Percentiles rank a stretch among this genome's conserved stretches.
phyloP scores from a whole-genome alignment of 2,113 vertebrate species.

The Boulengeromyrus knoepffleri region DNA sequence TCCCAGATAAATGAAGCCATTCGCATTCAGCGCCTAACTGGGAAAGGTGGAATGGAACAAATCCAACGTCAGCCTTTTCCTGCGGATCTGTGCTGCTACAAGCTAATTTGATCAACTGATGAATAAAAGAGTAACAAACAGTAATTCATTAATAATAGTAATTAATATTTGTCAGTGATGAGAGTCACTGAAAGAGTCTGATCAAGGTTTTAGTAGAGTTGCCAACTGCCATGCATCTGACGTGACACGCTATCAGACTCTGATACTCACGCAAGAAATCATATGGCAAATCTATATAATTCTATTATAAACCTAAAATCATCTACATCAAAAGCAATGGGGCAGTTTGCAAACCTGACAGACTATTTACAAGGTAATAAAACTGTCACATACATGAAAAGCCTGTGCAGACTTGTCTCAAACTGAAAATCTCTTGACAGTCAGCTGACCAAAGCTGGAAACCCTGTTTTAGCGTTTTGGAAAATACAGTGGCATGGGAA shows the following conservation, averaged over 20 bases:
- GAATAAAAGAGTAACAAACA: background rate
- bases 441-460: too few species aligned
- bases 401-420: too few species aligned
- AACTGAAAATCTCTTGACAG: too few species aligned
- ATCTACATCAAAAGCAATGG: too few species aligned
- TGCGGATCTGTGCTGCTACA: background rate
- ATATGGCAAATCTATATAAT: too few species aligned
- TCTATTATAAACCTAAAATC: too few species aligned
- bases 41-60: background rate
- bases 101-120: background rate
- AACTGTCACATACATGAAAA: too few species aligned
- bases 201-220: background rate
- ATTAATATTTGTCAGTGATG: background rate
- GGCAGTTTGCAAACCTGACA: too few species aligned
- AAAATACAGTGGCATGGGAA: background rate
- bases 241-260: too few species aligned
- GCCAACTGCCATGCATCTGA: too few species aligned
- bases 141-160: background rate
- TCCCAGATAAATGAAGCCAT: background rate
- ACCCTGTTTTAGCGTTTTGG: background rate
- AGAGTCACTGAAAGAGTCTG: background rate
- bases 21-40: background rate
- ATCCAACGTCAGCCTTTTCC: background rate
- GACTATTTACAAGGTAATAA: too few species aligned
- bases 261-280: too few species aligned